Evolutionary conservation across 2,888 invertebrate genomes (phyloP).

Genomic region (Sclerodermus sp.): DNA sequence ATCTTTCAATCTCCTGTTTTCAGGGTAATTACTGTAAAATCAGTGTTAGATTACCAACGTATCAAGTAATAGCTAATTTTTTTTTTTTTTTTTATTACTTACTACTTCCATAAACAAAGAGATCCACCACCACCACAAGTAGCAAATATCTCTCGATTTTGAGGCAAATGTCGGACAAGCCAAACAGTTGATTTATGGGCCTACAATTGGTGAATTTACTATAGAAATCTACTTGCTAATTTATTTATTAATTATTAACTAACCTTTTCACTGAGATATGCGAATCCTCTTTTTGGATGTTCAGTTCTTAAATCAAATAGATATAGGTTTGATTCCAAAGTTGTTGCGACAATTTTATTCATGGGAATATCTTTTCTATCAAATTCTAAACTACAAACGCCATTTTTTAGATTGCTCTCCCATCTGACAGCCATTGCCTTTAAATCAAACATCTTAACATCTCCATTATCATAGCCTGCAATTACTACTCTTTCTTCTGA

Average conservation of each 20-base stretch:
- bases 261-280: constrained; percentile 63
- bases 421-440: constrained; percentile 80
- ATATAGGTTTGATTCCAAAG: constrained; percentile 87
- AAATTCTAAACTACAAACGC: constrained; percentile 86
- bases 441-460: constrained; percentile 91
- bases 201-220: constrained; percentile 28
- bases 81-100: constrained; percentile 61
- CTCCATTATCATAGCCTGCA: constrained; percentile 96
- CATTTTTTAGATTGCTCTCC: constrained; percentile 92
- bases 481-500: constrained; percentile 82
- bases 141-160: constrained; percentile 89
- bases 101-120: constrained; percentile 96
- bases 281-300: constrained; percentile 84
- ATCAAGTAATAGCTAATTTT: not conserved
- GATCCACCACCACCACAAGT: constrained; percentile 90
- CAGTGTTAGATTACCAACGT: constrained; percentile 2
- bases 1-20: constrained; percentile 71
- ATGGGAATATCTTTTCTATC: constrained; percentile 91
- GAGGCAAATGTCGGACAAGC: constrained; percentile 86
- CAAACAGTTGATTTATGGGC: constrained; percentile 80
- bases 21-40: constrained; percentile 73
- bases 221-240: not conserved
- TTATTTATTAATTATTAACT: constrained; percentile 58
- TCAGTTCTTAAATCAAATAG: constrained; percentile 88
- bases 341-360: constrained; percentile 92